Evolutionary conservation across 2,797 vertebrate genomes (phyloP), one percentile per base, ranked within the genome.

Genomic region (Hippoglossus hippoglossus): DNA sequence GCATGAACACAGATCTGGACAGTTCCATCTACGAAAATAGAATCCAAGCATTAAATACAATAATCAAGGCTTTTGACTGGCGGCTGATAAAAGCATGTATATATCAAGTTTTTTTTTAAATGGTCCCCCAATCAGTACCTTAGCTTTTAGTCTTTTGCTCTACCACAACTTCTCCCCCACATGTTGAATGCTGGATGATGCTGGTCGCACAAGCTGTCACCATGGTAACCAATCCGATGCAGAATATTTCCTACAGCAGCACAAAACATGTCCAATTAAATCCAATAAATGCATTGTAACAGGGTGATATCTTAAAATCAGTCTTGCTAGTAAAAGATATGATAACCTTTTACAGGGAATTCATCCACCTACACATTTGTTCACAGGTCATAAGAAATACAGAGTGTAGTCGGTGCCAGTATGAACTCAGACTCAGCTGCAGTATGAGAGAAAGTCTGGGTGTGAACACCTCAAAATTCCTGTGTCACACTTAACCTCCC

Each of bases 171-270:
- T 83, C 46, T 75, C 72, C 34, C 52, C 65, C 71, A 82, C 72
- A 83, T 85, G 65, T 64, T 79, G 46, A 73, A 47, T 26, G 31
- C 46, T 50, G 68, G 18, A 57, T 53, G 83, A 83, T 61, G 75
- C 69, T 54, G 75, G 41, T 63, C 63, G 73, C 70, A 84, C 73
- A 86, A 76, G 15, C 70, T 79, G 68, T 75, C 75, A 61, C 76
- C 55, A 73, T 75, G 71, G 79, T 19, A 31, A 81, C 74, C 73
- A 70, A 70, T 82, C 68, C 59, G 56, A 28, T 67, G n/a, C 53
- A 73, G 72, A 49, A 53, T 77, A 59, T 69, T 62, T 65, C 51
- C 36, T 62, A 58, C 16, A 58, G 34, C n/a, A 57, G 26, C 46
- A 41, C 52, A 36, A 72, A 64, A 55, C 9, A 0, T 34, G 16